These are phyloP conservation scores for Indri indri DNA, from an alignment of 2,113 vertebrate species.

Conservation along the genomic window DNA sequence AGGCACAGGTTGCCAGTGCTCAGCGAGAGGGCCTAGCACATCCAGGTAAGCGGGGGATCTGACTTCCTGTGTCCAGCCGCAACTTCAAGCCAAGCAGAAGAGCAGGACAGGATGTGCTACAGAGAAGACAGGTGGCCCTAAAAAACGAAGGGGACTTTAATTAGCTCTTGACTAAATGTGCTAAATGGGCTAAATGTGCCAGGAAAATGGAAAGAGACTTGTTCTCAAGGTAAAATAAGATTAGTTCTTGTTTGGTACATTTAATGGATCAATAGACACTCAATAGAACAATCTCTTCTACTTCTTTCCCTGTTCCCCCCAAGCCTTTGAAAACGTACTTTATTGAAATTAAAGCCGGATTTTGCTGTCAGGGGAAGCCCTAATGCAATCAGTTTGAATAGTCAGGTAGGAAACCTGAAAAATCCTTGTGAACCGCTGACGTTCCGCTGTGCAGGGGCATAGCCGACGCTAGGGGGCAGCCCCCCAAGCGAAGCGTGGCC, in stretches of 20 bases:
- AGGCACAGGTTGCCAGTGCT: not conserved
- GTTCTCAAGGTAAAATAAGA: not conserved
- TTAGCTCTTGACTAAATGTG: not conserved
- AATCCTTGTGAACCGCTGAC: fast-evolving
- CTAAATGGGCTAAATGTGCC: not conserved
- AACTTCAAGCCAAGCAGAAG: not conserved
- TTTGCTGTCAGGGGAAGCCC: not conserved
- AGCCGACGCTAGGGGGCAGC: not conserved
- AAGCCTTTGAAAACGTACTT: constrained; percentile 9
- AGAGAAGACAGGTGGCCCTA: not conserved
- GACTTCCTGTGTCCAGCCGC: not conserved
- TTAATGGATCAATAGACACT: not conserved
- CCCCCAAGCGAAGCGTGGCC: not conserved
- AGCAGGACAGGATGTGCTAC: not conserved
- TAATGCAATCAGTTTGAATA: not conserved
- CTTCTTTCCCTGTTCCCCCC: not conserved
- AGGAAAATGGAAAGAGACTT: not conserved
- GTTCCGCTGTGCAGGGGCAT: not conserved
- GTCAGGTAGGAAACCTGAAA: not conserved
- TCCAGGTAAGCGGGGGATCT: not conserved
- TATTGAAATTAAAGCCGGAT: not conserved
- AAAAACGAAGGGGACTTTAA: not conserved
- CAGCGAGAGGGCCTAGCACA: not conserved
- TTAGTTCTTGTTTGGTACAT: not conserved
- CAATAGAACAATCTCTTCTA: not conserved